Conservation (phyloP, 1,140 invertebrate species). For the Macrocentrus cingulum region DNA sequence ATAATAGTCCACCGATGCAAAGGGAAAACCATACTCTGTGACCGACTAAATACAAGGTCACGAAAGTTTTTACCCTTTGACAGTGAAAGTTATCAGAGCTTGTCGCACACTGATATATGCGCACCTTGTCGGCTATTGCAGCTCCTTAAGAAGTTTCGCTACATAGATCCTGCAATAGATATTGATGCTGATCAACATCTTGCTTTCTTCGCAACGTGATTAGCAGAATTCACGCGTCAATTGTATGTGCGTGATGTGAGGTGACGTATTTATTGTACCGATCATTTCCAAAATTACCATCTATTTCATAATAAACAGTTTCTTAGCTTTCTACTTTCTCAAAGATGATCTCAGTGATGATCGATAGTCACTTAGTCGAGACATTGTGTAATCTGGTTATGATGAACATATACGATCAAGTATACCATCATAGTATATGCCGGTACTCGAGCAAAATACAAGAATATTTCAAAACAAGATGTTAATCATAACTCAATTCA, state of each 20-base stretch:
- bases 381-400: slow-evolving; percentile 22
- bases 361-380: slow-evolving; percentile 18
- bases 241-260: background rate
- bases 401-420: background rate
- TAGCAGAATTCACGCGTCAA: too few species aligned
- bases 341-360: slow-evolving; percentile 22
- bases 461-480: too few species aligned
- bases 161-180: too few species aligned
- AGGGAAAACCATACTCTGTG: slow-evolving; percentile 9
- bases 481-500: too few species aligned
- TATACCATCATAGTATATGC: background rate
- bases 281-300: background rate
- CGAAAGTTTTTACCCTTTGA: slow-evolving; percentile 19
- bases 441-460: background rate
- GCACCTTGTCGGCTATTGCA: slow-evolving; percentile 2
- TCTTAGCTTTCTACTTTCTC: slow-evolving; percentile 27
- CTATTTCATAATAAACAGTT: slow-evolving; percentile 24
- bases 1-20: slow-evolving; percentile 17
- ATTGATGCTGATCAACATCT: too few species aligned
- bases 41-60: slow-evolving; percentile 22
- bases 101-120: too few species aligned
- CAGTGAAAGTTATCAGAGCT: slow-evolving; percentile 16
- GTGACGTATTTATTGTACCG: background rate
- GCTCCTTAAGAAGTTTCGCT: too few species aligned
- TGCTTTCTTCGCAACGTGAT: too few species aligned